A percentile compares a stretch with the other conserved stretches of the same genome.
phyloP scores from a whole-genome alignment of 2,888 invertebrate genomes.

The Agrenia bidenticulata region DNA sequence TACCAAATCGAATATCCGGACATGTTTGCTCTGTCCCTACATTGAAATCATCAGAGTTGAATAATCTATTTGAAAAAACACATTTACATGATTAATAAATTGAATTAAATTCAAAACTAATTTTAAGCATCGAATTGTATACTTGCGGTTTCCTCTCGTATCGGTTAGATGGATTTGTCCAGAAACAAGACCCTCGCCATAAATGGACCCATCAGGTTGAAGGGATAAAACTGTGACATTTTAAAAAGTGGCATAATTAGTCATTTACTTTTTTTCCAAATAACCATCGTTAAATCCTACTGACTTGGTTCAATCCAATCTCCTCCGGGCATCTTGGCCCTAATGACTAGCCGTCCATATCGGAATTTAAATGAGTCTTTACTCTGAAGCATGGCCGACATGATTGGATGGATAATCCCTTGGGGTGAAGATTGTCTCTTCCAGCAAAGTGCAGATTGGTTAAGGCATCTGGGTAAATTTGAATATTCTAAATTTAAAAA shows the following conservation, averaged over 20 bases:
- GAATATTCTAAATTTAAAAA: too few relatives aligned
- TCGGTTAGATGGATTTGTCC: conserved; percentile 37
- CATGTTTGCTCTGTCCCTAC: conserved; percentile 35
- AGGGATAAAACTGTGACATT: conserved; percentile 31
- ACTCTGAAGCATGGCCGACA: conserved; percentile 26
- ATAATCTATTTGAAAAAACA: too few relatives aligned
- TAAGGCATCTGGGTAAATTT: too few relatives aligned
- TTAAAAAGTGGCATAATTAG: too few relatives aligned
- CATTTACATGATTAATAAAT: too few relatives aligned
- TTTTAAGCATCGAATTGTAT: too few relatives aligned
- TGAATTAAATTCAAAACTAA: too few relatives aligned
- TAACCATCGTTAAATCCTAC: too few relatives aligned
- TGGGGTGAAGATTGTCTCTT: not conserved
- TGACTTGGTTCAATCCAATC: conserved; percentile 41
- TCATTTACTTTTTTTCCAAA: too few relatives aligned
- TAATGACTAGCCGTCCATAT: conserved; percentile 36
- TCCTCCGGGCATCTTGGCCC: conserved; percentile 39
- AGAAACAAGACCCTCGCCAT: conserved; percentile 25
- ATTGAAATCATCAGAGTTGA: conserved; percentile 6
- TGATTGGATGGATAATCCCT: conserved; percentile 28
- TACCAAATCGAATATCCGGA: conserved; percentile 34
- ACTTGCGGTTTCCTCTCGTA: conserved; percentile 36
- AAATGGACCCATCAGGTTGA: conserved; percentile 21
- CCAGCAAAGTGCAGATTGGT: conserved; percentile 24
- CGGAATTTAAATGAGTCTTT: conserved; percentile 27